Base-by-base conservation (phyloP, 2,113 vertebrate species). In the Tympanuchus pallidicinctus region DNA sequence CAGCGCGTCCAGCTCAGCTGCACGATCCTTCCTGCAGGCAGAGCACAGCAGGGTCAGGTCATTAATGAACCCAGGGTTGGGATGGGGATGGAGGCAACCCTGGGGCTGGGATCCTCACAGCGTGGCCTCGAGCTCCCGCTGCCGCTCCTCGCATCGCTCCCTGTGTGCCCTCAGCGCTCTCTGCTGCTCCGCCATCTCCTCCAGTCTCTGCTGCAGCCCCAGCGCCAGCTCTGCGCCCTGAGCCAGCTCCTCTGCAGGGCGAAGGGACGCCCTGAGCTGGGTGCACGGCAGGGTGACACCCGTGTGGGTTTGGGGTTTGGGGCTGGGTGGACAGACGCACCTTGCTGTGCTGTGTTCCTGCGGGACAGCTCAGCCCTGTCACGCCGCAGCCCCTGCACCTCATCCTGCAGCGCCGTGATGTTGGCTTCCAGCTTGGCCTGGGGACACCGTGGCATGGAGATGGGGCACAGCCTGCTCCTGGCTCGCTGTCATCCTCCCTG, bases 341-440 rank as follows among this genome's bases (percentile, higher is more conserved):
- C 92, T 93, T 10, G 86, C 80, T 94, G 77, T 0, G 87, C 22
- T 0, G 0, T 30, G 34, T 48, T 92, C 78, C 27, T 61, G 0
- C 5, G 40, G 14, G 66, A 78, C 94, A 94, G 93, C 85, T 69
- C 74, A 0, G 17, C 85, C 43, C 34, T 34, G 30, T 92, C 63
- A 0, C 2, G 32, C 74, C 50, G 66, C 77, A 94, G 85, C 13
- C 59, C 85, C 78, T 47, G 28, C 74, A 34, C 20, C 85, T 69
- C 30, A 3, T 30, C 50, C 75, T 30, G 48, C 48, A 94, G 90
- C 1, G 18, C 63, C 0, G 94, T 92, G 38, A 16, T 13, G 5
- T 95, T 89, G 93, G 40, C 81, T 18, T 79, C 82, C 90, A 96
- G 85, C 6, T 17, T 3, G 78, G 59, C 72, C 95, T 95, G 93